Base-by-base conservation (phyloP, 1,140 invertebrate genomes). In the Diachasmimorpha longicaudata region DNA sequence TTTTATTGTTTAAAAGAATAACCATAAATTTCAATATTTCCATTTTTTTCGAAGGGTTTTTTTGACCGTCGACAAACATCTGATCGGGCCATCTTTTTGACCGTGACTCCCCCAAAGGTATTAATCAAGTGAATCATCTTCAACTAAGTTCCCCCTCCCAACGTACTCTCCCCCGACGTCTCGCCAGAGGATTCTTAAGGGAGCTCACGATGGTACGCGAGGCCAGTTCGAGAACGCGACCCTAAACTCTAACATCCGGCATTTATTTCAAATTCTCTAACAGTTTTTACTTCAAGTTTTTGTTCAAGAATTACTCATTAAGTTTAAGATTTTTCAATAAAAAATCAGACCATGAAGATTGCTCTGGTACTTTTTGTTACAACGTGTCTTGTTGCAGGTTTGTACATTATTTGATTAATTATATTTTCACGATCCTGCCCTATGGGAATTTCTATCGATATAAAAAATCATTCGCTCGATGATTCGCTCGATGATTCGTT, bases 161-260 rank as follows among this genome's bases (percentile, higher is more conserved):
- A 13, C 16, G 14, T 66, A 36, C 81, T 84, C 85, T 85, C 85
- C 69, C 31, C 39, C 55, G 36, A 77, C 80, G 79, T 82, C 82
- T 81, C 84, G 69, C 58, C 86, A 84, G 85, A 87, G 82, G 84
- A 88, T 84, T 88, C 86, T 89, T 89, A 89, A 89, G 85, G 85
- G 86, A 85, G 82, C 85, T 80, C 82, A 81, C 87, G 79, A 82
- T 81, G 83, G 83, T 80, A 79, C 82, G 85, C 85, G 83, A 85
- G 81, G 85, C 85, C 87, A 89, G 87, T 89, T 81, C 83, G 85
- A 89, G 86, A 88, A 88, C 85, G 86, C 85, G 84, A 87, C 82
- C 84, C 87, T 85, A 76, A 86, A 86, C 84, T 84, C 82, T 85
- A 86, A 88, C 86, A 85, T 88, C 86, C 87, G 85, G 85, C 85